Evolutionary conservation across 2,888 invertebrate species (phyloP).

Genomic region (Amblyjoppa proteus): DNA sequence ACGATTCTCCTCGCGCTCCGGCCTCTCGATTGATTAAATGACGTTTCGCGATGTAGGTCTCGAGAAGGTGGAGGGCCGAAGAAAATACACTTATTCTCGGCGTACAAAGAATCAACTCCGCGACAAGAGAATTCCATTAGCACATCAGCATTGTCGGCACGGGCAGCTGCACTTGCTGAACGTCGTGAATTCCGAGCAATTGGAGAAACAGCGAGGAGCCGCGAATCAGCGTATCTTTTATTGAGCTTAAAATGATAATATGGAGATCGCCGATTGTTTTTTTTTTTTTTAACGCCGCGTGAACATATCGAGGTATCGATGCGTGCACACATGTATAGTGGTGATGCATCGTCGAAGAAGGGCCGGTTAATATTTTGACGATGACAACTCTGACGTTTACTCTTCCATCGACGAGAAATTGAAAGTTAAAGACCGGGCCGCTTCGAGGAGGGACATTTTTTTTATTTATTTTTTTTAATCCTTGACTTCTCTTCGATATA

Average conservation of each 20-base stretch:
- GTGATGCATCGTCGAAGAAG: constrained; percentile 5
- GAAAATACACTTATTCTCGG: constrained; percentile 35
- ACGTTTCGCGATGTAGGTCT: constrained; percentile 32
- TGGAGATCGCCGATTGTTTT: not conserved
- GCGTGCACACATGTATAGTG: not conserved
- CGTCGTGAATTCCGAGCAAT: not conserved
- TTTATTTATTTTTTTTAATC: constrained; percentile 14
- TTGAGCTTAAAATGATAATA: not conserved
- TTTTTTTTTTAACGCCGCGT: not conserved
- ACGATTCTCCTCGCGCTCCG: not conserved
- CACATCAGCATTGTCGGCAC: constrained; percentile 20
- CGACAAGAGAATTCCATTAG: constrained; percentile 74
- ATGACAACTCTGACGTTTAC: constrained; percentile 11
- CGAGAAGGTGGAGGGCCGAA: constrained; percentile 4
- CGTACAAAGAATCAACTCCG: constrained; percentile 18
- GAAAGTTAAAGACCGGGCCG: constrained; percentile 19
- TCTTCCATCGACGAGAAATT: constrained; percentile 44
- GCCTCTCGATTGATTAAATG: constrained; percentile 52
- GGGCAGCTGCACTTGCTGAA: not conserved
- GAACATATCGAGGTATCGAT: constrained; percentile 28
- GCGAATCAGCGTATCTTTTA: not conserved
- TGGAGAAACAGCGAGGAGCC: not conserved
- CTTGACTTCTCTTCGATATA: not conserved
- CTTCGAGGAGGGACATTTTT: not conserved
- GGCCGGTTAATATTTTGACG: not conserved